These are phyloP conservation scores for Dicentrarchus labrax DNA, from an alignment of 2,113 vertebrate genomes.

Conservation along the genomic window DNA sequence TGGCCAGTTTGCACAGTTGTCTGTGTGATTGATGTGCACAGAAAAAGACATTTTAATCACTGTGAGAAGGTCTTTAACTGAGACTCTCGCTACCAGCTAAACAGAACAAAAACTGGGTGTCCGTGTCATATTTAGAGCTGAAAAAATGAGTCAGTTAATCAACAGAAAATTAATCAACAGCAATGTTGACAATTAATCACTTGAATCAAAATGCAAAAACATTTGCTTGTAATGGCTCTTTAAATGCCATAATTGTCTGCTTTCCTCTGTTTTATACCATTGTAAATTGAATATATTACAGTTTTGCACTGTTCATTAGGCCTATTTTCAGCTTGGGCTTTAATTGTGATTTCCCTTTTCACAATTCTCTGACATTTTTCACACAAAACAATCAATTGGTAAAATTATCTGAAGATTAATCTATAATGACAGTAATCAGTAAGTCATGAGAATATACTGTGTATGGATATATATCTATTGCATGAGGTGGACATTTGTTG, in stretches of 20 bases:
- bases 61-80: background rate
- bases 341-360: too few species aligned
- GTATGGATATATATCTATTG: too few species aligned
- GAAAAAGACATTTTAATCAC: constrained; percentile 3
- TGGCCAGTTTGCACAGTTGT: background rate
- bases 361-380: too few species aligned
- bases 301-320: background rate
- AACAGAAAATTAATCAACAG: background rate
- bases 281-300: background rate
- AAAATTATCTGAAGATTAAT: too few species aligned
- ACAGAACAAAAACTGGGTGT: background rate
- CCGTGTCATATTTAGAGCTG: background rate
- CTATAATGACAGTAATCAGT: too few species aligned
- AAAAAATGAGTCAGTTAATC: background rate
- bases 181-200: background rate
- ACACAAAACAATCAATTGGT: too few species aligned
- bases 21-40: background rate
- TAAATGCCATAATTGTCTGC: background rate
- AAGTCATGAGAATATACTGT: too few species aligned
- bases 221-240: background rate
- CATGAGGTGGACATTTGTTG: too few species aligned
- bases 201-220: background rate
- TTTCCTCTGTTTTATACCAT: background rate
- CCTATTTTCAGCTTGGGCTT: too few species aligned
- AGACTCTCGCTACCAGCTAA: background rate